These are phyloP conservation scores for Pteronura brasiliensis DNA, from an alignment of 2,113 vertebrate genomes.

Conservation along the genomic window DNA sequence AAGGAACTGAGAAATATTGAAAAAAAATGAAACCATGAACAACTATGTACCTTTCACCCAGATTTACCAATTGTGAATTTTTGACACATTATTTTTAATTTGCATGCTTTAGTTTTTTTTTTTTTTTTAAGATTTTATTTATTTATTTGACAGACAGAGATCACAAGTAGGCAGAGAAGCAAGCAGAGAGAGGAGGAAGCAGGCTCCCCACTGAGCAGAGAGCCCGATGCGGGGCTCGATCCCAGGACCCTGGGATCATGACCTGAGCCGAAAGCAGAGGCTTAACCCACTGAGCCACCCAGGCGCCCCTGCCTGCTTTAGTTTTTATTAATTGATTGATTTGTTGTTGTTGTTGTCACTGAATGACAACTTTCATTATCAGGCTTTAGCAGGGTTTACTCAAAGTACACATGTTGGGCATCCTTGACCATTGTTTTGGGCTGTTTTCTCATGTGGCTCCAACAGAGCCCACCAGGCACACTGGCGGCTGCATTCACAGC, in stretches of 20 bases:
- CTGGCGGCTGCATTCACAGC: not conserved
- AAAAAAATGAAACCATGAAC: not conserved
- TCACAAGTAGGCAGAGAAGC: too few relatives aligned
- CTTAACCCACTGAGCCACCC: too few relatives aligned
- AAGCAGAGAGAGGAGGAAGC: too few relatives aligned
- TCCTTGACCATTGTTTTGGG: not conserved
- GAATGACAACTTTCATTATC: not conserved
- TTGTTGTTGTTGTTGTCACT: not conserved
- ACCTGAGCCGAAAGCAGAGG: too few relatives aligned
- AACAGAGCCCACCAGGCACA: accelerated
- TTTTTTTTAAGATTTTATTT: too few relatives aligned
- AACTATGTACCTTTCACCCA: not conserved
- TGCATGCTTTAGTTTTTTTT: not conserved
- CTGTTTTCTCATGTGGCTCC: not conserved
- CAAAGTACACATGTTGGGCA: too few relatives aligned
- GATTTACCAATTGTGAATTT: not conserved
- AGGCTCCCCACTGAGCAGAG: too few relatives aligned
- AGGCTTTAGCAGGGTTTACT: not conserved
- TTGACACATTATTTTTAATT: not conserved
- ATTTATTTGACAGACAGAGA: too few relatives aligned
- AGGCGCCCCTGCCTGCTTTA: too few relatives aligned
- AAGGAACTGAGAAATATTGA: not conserved
- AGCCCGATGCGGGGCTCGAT: too few relatives aligned
- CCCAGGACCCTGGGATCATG: too few relatives aligned
- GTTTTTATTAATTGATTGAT: not conserved